phyloP scores from a whole-genome alignment of 2,888 invertebrate species.

The Dolomedes plantarius region DNA sequence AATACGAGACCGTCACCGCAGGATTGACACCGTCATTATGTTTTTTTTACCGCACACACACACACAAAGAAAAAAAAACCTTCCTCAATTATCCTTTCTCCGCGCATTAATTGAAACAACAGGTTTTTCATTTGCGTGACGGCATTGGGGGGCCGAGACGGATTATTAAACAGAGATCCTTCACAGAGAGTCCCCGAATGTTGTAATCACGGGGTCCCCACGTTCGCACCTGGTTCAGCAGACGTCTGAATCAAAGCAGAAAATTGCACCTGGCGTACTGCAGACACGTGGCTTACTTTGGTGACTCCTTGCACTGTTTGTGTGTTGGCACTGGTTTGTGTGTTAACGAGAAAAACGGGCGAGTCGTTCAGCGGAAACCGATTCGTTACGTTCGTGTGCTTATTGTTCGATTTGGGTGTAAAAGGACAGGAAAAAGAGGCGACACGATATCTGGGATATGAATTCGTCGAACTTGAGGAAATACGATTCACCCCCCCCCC shows the following conservation, averaged over 20 bases:
- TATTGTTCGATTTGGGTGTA: too few species aligned
- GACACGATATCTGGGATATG: too few species aligned
- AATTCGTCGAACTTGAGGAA: too few species aligned
- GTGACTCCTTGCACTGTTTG: neutral
- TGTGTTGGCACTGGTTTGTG: too few species aligned
- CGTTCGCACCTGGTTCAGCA: slow-evolving; percentile 14
- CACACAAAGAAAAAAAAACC: neutral
- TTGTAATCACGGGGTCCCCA: neutral
- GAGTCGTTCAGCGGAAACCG: too few species aligned
- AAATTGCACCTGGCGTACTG: slow-evolving; percentile 1
- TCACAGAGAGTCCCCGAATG: neutral
- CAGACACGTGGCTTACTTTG: slow-evolving; percentile 3
- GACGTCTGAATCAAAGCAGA: neutral
- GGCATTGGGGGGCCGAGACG: neutral
- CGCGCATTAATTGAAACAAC: slow-evolving; percentile 7
- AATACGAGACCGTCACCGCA: neutral
- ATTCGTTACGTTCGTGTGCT: too few species aligned
- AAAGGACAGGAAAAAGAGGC: too few species aligned
- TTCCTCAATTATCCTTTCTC: neutral
- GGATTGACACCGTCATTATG: neutral
- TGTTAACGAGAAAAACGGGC: too few species aligned
- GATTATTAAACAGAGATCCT: slow-evolving; percentile 3
- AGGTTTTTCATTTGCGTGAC: neutral
- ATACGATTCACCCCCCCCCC: too few species aligned
- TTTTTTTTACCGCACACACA: too few species aligned